Evolutionary conservation across 2,797 vertebrate genomes (phyloP).

Genomic region (Potorous gilbertii): DNA sequence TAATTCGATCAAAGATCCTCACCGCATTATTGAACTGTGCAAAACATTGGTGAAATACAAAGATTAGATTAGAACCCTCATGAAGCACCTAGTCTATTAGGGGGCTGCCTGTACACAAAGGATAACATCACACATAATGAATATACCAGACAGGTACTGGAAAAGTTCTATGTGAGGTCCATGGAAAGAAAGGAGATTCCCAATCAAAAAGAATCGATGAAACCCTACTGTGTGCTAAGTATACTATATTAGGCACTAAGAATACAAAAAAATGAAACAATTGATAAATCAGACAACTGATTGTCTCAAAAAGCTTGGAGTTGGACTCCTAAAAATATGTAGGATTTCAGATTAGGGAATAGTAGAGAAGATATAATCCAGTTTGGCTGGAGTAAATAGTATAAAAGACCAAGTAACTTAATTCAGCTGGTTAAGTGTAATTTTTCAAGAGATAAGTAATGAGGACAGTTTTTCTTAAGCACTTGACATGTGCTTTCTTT

Average conservation of each 20-base stretch:
- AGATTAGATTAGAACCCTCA: not conserved
- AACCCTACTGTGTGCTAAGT: not conserved
- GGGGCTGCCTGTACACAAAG: not conserved
- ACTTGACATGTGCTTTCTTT: not conserved
- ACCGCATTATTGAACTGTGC: not conserved
- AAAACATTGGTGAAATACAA: not conserved
- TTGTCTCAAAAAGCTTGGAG: not conserved
- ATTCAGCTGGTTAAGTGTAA: not conserved
- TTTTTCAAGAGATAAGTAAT: not conserved
- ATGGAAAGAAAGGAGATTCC: not conserved
- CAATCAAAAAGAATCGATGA: not conserved
- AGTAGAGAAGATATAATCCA: not conserved
- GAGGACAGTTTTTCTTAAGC: not conserved
- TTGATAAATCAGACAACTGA: not conserved
- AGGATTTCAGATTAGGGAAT: not conserved
- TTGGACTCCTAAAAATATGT: not conserved
- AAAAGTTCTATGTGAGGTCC: not conserved
- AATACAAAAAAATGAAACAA: not conserved
- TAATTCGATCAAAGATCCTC: not conserved
- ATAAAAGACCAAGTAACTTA: not conserved
- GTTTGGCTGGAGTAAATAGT: not conserved
- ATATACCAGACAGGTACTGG: not conserved
- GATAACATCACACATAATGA: not conserved
- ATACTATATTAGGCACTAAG: not conserved
- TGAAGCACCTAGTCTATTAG: not conserved